Conservation (phyloP, 1,140 invertebrate species). For the Paramacrobiotus metropolitanus region DNA sequence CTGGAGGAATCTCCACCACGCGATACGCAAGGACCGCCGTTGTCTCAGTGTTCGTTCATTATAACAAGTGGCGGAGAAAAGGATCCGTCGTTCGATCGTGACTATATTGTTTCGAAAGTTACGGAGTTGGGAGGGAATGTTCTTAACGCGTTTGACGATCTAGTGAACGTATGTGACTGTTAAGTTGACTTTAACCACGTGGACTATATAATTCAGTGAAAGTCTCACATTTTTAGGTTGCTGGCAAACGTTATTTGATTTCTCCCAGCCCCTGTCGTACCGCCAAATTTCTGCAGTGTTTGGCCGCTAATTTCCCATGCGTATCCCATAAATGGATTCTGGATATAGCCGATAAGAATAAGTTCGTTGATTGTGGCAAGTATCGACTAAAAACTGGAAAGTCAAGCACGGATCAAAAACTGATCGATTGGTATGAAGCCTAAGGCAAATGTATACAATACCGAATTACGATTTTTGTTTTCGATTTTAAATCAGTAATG, state of each 20-base stretch:
- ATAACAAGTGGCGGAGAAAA: not conserved
- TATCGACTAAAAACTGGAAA: not conserved
- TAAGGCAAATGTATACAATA: too few relatives aligned
- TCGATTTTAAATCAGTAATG: too few relatives aligned
- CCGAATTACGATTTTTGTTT: too few relatives aligned
- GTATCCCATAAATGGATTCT: conserved; percentile 23
- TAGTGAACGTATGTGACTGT: conserved; percentile 10
- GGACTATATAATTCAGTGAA: too few relatives aligned
- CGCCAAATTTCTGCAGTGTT: conserved; percentile 23
- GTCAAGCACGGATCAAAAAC: not conserved
- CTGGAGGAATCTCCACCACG: not conserved
- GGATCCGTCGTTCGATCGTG: not conserved
- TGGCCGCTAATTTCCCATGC: conserved; percentile 21
- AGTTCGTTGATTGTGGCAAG: not conserved
- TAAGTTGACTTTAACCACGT: conserved; percentile 6
- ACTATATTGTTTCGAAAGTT: conserved; percentile 11
- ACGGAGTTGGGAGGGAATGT: conserved; percentile 18
- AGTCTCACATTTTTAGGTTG: too few relatives aligned
- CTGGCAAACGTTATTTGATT: conserved; percentile 16
- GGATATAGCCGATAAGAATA: conserved; percentile 9
- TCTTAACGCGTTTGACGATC: conserved; percentile 18
- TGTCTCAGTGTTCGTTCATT: not conserved
- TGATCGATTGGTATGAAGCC: not conserved
- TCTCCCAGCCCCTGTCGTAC: conserved; percentile 21
- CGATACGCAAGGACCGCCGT: not conserved